phyloP scores from a whole-genome alignment of 1,140 invertebrate species.

The Hyles euphorbiae region DNA sequence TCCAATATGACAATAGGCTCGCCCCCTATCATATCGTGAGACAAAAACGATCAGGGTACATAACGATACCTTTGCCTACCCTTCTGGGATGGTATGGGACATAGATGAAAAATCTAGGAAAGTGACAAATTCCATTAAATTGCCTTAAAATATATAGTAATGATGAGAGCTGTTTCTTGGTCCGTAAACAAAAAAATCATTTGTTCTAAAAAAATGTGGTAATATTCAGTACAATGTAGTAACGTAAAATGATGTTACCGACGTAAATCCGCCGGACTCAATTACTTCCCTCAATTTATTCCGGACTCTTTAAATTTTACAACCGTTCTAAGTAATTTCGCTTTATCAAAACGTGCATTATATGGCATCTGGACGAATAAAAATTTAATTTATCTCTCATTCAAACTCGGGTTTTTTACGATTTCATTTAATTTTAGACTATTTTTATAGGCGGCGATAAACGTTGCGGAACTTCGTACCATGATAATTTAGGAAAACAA shows the following conservation, averaged over 20 bases:
- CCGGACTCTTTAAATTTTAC: slow-evolving; percentile 53
- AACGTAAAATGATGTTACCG: slow-evolving; percentile 23
- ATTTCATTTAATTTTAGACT: slow-evolving; percentile 34
- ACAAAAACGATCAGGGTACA: too few species aligned
- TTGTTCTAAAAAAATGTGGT: not conserved
- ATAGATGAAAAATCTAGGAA: too few species aligned
- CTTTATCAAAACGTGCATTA: slow-evolving; percentile 60
- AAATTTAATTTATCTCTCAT: slow-evolving; percentile 38
- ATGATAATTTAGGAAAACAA: slow-evolving; percentile 18
- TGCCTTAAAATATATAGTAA: too few species aligned
- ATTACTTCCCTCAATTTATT: slow-evolving; percentile 51
- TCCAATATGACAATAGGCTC: too few species aligned
- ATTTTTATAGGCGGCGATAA: slow-evolving; percentile 26
- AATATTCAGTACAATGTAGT: not conserved
- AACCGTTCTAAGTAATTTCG: slow-evolving; percentile 45
- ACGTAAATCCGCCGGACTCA: slow-evolving; percentile 39
- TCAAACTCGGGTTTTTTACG: slow-evolving; percentile 38
- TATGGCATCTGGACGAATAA: slow-evolving; percentile 40
- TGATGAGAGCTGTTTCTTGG: too few species aligned
- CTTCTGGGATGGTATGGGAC: too few species aligned
- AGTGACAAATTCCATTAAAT: too few species aligned
- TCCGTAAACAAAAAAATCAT: too few species aligned
- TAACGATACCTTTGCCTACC: too few species aligned
- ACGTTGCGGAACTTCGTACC: slow-evolving; percentile 9
- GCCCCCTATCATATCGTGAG: too few species aligned